These are phyloP conservation scores for Micrasema longulum DNA, from an alignment of 1,140 invertebrate species.

Conservation along the genomic window DNA sequence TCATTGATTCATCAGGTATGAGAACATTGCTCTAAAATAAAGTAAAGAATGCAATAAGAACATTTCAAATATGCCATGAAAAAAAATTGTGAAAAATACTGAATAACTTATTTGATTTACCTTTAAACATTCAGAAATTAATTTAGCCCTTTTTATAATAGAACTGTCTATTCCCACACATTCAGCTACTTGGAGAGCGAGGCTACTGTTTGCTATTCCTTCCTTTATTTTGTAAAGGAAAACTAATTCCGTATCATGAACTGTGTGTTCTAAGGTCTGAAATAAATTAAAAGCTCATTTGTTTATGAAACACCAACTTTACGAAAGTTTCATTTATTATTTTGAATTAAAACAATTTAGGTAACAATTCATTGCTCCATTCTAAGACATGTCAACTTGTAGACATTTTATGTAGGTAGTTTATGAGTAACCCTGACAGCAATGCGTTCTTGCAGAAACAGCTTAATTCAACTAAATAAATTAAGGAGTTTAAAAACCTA, in stretches of 20 bases:
- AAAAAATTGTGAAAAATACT: neutral
- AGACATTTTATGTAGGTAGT: too few relatives aligned
- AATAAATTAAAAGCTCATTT: too few relatives aligned
- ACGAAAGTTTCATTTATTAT: too few relatives aligned
- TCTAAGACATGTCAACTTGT: too few relatives aligned
- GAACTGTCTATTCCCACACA: conserved; percentile 60
- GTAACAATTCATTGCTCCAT: too few relatives aligned
- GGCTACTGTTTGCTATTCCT: conserved; percentile 68
- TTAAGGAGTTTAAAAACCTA: too few relatives aligned
- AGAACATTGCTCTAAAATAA: conserved; percentile 27
- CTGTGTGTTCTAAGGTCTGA: conserved; percentile 71
- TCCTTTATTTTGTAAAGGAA: conserved; percentile 73
- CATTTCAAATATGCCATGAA: neutral
- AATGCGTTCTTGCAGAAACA: too few relatives aligned
- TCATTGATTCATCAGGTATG: conserved; percentile 18
- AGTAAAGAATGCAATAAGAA: neutral
- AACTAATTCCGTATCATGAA: conserved; percentile 69
- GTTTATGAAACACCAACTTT: too few relatives aligned
- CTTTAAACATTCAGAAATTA: conserved; percentile 55
- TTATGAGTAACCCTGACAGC: too few relatives aligned
- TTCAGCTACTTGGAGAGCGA: conserved; percentile 69
- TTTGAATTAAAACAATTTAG: too few relatives aligned
- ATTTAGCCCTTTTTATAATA: conserved; percentile 53
- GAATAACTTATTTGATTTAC: conserved; percentile 20
- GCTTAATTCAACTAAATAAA: too few relatives aligned